Conservation (phyloP, 2,797 vertebrate genomes). For the Cynopterus sphinx region DNA sequence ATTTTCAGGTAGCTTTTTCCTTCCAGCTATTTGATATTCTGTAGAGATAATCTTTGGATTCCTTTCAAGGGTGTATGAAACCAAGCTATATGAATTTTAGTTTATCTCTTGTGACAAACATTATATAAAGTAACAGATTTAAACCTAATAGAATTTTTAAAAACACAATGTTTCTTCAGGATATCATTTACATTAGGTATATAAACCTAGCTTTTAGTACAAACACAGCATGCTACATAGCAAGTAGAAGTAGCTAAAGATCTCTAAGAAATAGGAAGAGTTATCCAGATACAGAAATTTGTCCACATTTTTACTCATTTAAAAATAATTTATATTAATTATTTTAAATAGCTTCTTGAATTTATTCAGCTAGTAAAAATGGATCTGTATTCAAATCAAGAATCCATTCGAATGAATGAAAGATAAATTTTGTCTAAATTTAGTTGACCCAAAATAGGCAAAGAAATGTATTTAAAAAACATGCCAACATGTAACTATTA, state of each 20-base stretch:
- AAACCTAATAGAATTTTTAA: neutral
- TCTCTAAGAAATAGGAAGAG: neutral
- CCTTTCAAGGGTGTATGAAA: neutral
- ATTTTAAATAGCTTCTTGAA: constrained; percentile 8
- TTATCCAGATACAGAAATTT: neutral
- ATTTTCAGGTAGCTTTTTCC: neutral
- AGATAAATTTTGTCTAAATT: neutral
- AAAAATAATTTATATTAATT: neutral
- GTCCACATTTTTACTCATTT: neutral
- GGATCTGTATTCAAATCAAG: neutral
- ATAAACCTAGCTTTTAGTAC: neutral
- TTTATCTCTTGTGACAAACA: neutral
- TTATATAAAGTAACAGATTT: neutral
- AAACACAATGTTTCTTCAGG: neutral
- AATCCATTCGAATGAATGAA: neutral
- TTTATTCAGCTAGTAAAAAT: constrained; percentile 9
- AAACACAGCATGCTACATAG: neutral
- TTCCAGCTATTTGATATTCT: neutral
- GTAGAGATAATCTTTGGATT: neutral
- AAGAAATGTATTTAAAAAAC: neutral
- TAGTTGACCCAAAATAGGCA: neutral
- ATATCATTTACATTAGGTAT: neutral
- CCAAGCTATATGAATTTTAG: neutral
- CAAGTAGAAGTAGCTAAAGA: neutral
- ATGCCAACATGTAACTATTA: neutral